Evolutionary conservation across 2,113 vertebrate species (phyloP), one percentile per base, ranked within the genome.

Genomic region (Thomomys bottae): DNA sequence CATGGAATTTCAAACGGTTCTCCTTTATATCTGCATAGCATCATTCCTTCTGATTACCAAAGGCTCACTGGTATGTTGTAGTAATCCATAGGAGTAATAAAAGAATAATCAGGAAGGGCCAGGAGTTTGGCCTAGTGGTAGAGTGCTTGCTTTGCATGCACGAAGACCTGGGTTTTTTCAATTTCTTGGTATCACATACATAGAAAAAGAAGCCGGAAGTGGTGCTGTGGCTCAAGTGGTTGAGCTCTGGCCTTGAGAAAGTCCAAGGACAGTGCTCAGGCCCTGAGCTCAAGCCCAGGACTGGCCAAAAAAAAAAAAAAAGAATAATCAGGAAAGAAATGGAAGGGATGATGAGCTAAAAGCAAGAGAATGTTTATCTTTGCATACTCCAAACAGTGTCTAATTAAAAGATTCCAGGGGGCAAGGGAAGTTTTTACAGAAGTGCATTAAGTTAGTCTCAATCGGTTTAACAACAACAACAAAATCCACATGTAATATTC

Each of bases 401-500:
- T 84, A 93, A 91, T 75, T 75, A 81, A 89, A 91, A 67, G 54
- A 73, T 76, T 90, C 94, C 38, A 64, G 34, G 30, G 26, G 71
- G 54, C 32, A 63, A 38, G 77, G 21, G 70, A 61, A 66, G 67
- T 75, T 95, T 94, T 88, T 83, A 90, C 59, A 84, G 66, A 91
- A 82, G 15, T 72, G 64, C 45, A 17, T 90, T 87, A 93, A 88
- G 77, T 87, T 83, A 80, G 49, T 87, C 95, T 90, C 84, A 92
- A 64, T 86, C 73, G 26, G 32, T 90, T 90, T 92, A 95, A 88
- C 82, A 45, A 72, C 42, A 64, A 66, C n/a, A 34, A 61, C 10
- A 38, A 83, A 89, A 63, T 77, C 76, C 59, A 80, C 92, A 86
- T 34, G 23, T 75, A 75, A 76, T 91, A 78, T 36, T 90, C 64